Evolutionary conservation across 2,888 invertebrate genomes (phyloP).

Genomic region (Euplexia lucipara): DNA sequence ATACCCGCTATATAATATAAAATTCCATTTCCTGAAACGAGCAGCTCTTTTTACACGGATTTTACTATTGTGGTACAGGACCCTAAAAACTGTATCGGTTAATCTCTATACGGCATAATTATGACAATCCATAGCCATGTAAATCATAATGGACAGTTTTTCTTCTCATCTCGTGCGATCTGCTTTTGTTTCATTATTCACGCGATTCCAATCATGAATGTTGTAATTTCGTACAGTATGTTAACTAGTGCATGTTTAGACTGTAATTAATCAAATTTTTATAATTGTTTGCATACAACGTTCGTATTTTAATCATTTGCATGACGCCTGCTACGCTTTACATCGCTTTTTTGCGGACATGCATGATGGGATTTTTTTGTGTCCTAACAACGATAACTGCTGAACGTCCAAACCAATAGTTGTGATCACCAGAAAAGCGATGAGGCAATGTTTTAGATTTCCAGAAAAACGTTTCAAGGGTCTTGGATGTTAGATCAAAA

Average conservation of each 20-base stretch:
- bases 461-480: no score
- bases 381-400: no score
- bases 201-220: constrained; percentile 28
- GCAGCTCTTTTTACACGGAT: no score
- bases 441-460: no score
- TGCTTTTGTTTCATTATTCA: constrained; percentile 27
- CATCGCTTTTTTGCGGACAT: constrained; percentile 16
- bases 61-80: no score
- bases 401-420: no score
- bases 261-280: constrained; percentile 12
- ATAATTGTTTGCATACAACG: constrained; percentile 2
- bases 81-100: constrained; percentile 13
- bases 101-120: constrained; percentile 44
- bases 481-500: no score
- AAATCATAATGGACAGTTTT: constrained; percentile 46
- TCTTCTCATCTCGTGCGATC: constrained; percentile 51
- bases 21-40: no score
- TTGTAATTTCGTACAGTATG: constrained; percentile 19
- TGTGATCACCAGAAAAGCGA: no score
- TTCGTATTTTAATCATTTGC: constrained; percentile 15
- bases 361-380: constrained; percentile 5
- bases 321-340: constrained; percentile 11
- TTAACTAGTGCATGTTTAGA: constrained; percentile 30
- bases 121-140: constrained; percentile 52
- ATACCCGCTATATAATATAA: no score